Conservation (phyloP, 2,888 invertebrate species). For the Bugula neritina region DNA sequence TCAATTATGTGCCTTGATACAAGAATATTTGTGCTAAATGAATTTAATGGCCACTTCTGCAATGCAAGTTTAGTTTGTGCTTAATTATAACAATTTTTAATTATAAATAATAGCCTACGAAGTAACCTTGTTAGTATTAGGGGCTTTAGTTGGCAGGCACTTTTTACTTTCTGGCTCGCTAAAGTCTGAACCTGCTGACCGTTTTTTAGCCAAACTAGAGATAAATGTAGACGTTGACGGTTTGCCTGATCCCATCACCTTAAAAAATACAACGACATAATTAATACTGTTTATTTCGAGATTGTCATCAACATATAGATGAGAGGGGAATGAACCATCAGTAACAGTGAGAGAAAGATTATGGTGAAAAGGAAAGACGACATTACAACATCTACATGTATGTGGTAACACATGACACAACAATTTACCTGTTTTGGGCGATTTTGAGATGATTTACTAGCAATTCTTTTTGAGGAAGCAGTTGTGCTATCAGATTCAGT, state of each 20-base stretch:
- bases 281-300: too few relatives aligned
- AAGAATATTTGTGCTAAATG: too few relatives aligned
- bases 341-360: not conserved
- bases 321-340: too few relatives aligned
- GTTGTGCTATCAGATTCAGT: not conserved
- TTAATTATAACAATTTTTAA: too few relatives aligned
- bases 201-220: not conserved
- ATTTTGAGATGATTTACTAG: slow-evolving; percentile 4
- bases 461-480: not conserved
- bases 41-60: too few relatives aligned
- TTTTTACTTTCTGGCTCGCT: slow-evolving; percentile 22
- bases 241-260: not conserved
- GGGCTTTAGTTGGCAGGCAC: not conserved
- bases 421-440: not conserved
- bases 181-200: not conserved
- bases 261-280: too few relatives aligned
- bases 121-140: not conserved
- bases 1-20: too few relatives aligned
- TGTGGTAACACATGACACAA: not conserved
- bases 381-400: not conserved
- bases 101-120: too few relatives aligned
- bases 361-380: not conserved
- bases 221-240: not conserved
- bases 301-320: too few relatives aligned
- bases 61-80: too few relatives aligned